These are phyloP conservation scores for Artibeus jamaicensis DNA, from an alignment of 2,797 vertebrate genomes.

Conservation along the genomic window DNA sequence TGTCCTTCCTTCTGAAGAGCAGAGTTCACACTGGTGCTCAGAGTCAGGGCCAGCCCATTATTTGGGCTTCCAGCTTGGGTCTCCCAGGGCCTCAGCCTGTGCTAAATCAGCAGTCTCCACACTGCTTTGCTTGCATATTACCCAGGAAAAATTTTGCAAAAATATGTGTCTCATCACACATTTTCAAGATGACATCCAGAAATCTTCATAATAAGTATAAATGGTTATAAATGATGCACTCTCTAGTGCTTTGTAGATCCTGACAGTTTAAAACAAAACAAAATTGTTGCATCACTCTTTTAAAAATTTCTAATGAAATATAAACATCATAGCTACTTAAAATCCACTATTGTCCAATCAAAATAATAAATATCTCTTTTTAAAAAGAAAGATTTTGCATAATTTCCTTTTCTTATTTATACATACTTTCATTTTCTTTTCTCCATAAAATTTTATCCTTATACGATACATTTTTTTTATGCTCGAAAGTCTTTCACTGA, in stretches of 20 bases:
- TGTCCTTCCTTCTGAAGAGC: not conserved
- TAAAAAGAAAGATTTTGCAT: not conserved
- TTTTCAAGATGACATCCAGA: conserved; percentile 25
- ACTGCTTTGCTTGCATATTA: not conserved
- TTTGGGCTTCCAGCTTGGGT: rapidly evolving
- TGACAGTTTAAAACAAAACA: conserved; percentile 54
- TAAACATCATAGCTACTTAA: conserved; percentile 8
- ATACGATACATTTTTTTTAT: not conserved
- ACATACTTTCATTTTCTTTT: conserved; percentile 8
- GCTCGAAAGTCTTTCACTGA: conserved; percentile 29
- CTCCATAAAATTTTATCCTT: conserved; percentile 14
- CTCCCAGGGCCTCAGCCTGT: not conserved
- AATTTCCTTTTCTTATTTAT: conserved; percentile 22
- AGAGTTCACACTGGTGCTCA: rapidly evolving
- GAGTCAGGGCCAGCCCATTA: not conserved
- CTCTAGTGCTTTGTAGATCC: conserved; percentile 51
- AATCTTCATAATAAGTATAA: conserved; percentile 37
- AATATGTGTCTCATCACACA: not conserved
- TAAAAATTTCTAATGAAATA: conserved; percentile 47
- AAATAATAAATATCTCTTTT: conserved; percentile 11
- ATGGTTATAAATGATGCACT: conserved; percentile 46
- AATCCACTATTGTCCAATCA: conserved; percentile 53
- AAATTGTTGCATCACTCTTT: conserved; percentile 30
- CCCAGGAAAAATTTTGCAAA: not conserved
- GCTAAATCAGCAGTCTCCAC: not conserved